Percentiles rank a stretch among this genome's conserved stretches.
Conservation (phyloP, 2,888 invertebrate genomes). For the Plebejus anna region DNA sequence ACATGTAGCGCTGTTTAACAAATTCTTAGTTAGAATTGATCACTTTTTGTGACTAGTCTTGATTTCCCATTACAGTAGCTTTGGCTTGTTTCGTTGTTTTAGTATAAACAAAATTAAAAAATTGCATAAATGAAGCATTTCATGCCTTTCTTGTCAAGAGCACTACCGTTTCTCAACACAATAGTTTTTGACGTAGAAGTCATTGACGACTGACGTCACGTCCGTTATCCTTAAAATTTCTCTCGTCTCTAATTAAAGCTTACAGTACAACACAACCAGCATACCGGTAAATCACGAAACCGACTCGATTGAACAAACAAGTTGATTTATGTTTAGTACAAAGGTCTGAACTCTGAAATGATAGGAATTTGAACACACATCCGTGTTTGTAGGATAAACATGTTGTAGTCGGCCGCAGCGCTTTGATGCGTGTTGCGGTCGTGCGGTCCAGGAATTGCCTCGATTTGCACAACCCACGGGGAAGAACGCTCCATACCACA, state of each 20-base stretch:
- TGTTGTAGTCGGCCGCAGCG: slow-evolving; percentile 62
- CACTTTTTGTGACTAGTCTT: background rate
- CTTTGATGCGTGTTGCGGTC: slow-evolving; percentile 75
- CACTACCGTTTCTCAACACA: too few relatives aligned
- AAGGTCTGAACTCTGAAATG: slow-evolving; percentile 32
- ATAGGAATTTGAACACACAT: slow-evolving; percentile 46
- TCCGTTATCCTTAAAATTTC: background rate
- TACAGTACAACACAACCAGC: background rate
- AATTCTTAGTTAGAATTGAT: too few relatives aligned
- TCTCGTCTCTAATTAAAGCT: background rate
- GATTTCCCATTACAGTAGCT: background rate
- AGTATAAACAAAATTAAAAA: too few relatives aligned
- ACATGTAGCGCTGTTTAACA: too few relatives aligned
- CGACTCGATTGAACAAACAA: background rate
- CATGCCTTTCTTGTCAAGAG: too few relatives aligned
- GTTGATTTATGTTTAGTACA: slow-evolving; percentile 33
- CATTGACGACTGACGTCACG: too few relatives aligned
- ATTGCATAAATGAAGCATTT: too few relatives aligned
- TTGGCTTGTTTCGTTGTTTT: background rate
- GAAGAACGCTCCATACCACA: slow-evolving; percentile 48
- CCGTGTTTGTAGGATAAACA: slow-evolving; percentile 46
- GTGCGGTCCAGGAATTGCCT: slow-evolving; percentile 71
- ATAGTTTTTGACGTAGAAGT: too few relatives aligned
- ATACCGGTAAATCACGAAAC: background rate
- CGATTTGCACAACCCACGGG: slow-evolving; percentile 55